Evolutionary conservation across 2,888 invertebrate genomes (phyloP).

Genomic region (Pomacea canaliculata): DNA sequence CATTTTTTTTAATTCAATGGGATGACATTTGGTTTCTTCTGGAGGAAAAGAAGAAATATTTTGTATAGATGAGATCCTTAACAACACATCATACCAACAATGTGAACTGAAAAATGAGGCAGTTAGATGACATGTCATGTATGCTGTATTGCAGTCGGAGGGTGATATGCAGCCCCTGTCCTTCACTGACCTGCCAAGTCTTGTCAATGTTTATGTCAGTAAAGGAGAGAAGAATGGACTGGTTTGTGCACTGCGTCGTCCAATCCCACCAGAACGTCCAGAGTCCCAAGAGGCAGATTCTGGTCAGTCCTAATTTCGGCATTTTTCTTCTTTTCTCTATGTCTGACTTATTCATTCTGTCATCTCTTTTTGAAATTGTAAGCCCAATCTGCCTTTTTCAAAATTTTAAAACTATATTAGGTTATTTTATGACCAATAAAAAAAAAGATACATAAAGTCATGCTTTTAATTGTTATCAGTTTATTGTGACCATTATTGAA

Average conservation of each 20-base stretch:
- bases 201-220: constrained; percentile 62
- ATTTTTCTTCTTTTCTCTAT: neutral
- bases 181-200: constrained; percentile 59
- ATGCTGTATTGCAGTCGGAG: constrained; percentile 55
- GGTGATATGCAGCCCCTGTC: constrained; percentile 55
- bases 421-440: no score
- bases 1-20: no score
- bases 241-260: constrained; percentile 55
- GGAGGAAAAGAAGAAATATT: no score
- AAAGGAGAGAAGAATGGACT: constrained; percentile 65
- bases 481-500: no score
- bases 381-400: no score
- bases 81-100: neutral
- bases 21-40: no score
- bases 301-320: constrained; percentile 32
- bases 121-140: no score
- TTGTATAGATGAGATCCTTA: no score
- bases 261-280: constrained; percentile 49
- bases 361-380: neutral
- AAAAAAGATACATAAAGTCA: no score
- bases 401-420: no score
- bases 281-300: constrained; percentile 48
- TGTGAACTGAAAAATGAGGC: neutral
- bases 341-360: neutral
- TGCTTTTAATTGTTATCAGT: no score